Base-by-base conservation (phyloP, 2,113 vertebrate species). In the Cheirogaleus medius region DNA sequence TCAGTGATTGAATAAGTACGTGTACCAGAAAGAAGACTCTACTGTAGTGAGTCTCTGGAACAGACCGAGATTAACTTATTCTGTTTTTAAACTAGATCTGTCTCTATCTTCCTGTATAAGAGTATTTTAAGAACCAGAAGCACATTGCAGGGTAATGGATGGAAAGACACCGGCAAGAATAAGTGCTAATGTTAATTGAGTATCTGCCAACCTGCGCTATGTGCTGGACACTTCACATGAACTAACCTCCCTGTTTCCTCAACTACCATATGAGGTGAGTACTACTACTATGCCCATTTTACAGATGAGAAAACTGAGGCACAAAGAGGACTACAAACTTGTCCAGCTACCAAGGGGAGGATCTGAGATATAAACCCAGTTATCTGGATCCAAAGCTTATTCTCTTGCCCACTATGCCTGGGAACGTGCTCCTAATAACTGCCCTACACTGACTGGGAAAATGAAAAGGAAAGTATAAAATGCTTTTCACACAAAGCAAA, bases 381-480 rank as follows among this genome's bases (percentile, higher is more conserved):
- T n/a, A 49, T 23, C 17, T 56, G 56, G 5, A 58, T 86, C 39
- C 8, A 29, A n/a, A 54, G 14, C 15, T 37, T 66, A 17, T 37
- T 44, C 8, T 52, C 77, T 44, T 49, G 47, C 14, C 29, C 4
- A 18, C 20, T 1, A 0, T 15, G 12, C 82, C 66, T 85, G 37
- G 69, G 32, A 44, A 74, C 8, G 18, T 32, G 3, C 6, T 27
- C 18, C 39, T 1, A 49, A 76, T 6, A 54, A 66, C 20, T 3
- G 13, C 3, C 6, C 27, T 44, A 1, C 21, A 2, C 17, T n/a
- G 23, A 60, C 0, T 0, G n/a, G 69, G 56, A 47, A 74, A 49
- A 13, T 25, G 32, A 5, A 29, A 77, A 49, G 7, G 3, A 66
- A 29, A 71, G 29, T 13, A n/a, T 18, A 47, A 81, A 49, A 54